Conservation (phyloP, 2,113 vertebrate species). For the Sorex araneus region DNA sequence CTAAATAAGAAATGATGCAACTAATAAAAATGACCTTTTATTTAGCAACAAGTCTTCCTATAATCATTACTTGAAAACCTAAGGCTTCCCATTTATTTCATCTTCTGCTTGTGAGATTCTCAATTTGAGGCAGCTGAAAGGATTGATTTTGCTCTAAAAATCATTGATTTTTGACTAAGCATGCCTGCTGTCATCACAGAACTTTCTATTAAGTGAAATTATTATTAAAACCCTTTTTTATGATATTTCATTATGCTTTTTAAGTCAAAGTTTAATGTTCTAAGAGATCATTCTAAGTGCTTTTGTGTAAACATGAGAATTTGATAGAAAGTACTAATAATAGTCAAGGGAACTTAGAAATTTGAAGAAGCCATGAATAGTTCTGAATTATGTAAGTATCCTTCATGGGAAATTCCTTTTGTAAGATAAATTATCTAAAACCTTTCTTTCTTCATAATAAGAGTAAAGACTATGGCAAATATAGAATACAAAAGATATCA, state of each 20-base stretch:
- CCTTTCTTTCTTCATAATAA: background rate
- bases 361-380: background rate
- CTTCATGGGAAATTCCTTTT: background rate
- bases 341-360: background rate
- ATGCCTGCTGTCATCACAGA: background rate
- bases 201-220: conserved; percentile 42
- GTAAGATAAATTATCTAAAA: background rate
- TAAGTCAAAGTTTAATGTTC: conserved; percentile 4
- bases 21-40: background rate
- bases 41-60: conserved; percentile 18
- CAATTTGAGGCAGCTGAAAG: conserved; percentile 7
- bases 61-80: conserved; percentile 29
- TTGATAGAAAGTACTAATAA: background rate
- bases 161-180: background rate
- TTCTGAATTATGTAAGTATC: conserved; percentile 27
- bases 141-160: conserved; percentile 23
- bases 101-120: conserved; percentile 7
- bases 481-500: background rate
- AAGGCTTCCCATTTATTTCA: background rate
- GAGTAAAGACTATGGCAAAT: background rate
- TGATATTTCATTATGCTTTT: conserved; percentile 31
- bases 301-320: background rate
- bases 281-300: conserved; percentile 12
- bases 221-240: background rate
- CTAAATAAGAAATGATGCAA: background rate